phyloP scores from a whole-genome alignment of 2,888 invertebrate species.

The Lasioglossum lativentre region DNA sequence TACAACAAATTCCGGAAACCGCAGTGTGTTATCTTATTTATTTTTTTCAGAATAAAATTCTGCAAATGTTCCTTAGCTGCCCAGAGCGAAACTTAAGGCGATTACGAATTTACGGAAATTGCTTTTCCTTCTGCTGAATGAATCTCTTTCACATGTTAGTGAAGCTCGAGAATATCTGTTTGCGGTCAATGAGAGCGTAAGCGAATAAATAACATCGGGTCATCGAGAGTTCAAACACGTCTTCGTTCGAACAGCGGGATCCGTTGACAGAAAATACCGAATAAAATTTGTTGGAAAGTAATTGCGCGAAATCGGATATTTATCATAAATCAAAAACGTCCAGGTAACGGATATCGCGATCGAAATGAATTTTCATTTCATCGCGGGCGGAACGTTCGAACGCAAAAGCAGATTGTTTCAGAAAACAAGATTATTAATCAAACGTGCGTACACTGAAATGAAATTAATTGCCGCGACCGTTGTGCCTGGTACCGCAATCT shows the following conservation, averaged over 20 bases:
- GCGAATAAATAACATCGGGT: no score
- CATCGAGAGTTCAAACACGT: neutral
- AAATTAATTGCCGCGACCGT: neutral
- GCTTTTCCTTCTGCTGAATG: neutral
- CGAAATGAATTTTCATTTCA: constrained; percentile 41
- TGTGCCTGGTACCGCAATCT: neutral
- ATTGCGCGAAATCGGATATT: constrained; percentile 38
- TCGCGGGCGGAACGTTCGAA: neutral
- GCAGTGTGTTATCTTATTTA: no score
- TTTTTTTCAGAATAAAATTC: no score
- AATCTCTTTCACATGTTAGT: no score
- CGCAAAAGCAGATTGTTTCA: neutral
- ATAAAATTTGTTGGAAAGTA: neutral
- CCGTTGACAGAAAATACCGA: neutral
- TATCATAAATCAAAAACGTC: constrained; percentile 5
- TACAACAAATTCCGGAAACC: no score
- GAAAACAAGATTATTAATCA: constrained; percentile 1
- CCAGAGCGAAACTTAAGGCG: neutral
- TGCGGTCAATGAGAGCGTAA: neutral
- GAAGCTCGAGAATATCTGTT: neutral
- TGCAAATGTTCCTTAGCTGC: no score
- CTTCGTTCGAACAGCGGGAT: neutral
- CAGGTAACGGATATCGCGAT: constrained; percentile 8
- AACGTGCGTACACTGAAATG: neutral
- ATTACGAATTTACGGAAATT: neutral